These are phyloP conservation scores for Halcyon badia DNA, from an alignment of 2,797 vertebrate genomes.

Conservation along the genomic window DNA sequence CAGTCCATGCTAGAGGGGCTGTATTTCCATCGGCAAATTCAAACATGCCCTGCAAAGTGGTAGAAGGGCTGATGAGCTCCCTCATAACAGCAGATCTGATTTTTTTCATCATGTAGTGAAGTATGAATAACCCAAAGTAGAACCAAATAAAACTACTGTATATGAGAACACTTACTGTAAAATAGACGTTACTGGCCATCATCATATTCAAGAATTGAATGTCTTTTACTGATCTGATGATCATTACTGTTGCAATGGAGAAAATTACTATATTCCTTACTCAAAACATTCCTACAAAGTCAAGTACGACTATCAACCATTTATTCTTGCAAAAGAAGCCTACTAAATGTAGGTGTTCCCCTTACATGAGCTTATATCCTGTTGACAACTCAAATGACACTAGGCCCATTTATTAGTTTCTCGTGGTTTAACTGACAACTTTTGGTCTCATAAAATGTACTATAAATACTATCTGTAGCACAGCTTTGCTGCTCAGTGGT, in stretches of 20 bases:
- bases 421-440: conserved; percentile 77
- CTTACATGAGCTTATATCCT: conserved; percentile 73
- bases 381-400: conserved; percentile 71
- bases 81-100: background rate
- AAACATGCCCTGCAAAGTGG: background rate
- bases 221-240: background rate
- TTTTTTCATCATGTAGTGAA: background rate
- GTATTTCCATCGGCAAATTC: background rate
- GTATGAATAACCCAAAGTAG: background rate
- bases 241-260: background rate
- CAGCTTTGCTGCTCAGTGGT: conserved; percentile 40
- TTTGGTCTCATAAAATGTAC: conserved; percentile 70
- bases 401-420: conserved; percentile 71
- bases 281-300: conserved; percentile 49
- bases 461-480: conserved; percentile 65
- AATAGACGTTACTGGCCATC: background rate
- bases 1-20: background rate
- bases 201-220: background rate
- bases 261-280: conserved; percentile 58
- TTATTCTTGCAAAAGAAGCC: background rate
- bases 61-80: background rate
- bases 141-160: background rate
- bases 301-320: background rate
- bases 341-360: conserved; percentile 68
- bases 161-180: background rate